Base-by-base conservation (phyloP, 2,797 vertebrate genomes). In the Phoebastria nigripes region DNA sequence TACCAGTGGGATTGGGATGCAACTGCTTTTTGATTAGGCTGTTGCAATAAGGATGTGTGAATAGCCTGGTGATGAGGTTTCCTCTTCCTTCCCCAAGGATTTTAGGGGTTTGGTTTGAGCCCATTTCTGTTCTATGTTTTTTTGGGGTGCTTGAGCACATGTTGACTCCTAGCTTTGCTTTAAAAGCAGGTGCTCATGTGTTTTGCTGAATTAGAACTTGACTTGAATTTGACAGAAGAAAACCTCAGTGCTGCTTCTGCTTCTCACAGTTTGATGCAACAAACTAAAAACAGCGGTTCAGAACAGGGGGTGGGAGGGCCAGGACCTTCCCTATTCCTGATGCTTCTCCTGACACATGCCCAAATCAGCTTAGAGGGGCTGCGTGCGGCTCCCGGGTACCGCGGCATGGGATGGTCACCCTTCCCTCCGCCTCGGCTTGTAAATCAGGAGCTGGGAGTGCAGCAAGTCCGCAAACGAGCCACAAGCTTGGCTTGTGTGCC, bases 181-280 rank as follows among this genome's bases (percentile, higher is more conserved):
- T 56, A 25, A 35, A 49, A n/a, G 6, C 21, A 61, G 56, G 3
- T 37, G 12, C n/a, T 49, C 4, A 0, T 3, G 8, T 19, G 1
- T 24, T 65, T 70, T 41, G 17, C 28, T 33, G 11, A 52, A 25
- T 39, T 28, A 5, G 5, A 28, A 7, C 12, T 16, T 21, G 21
- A 35, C 31, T 55, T 56, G 35, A 46, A 39, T 46, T 33, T 24
- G 24, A 15, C 26, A 18, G 39, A 11, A 55, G 28, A 35, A 78
- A 72, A 14, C 18, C 51, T 31, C 18, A 7, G 11, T 10, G 5
- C 4, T 55, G 28, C 31, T n/a, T 55, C 31, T 35, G 15, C 25
- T 44, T 49, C 39, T 44, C 12, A 3, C 26, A 2, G 6, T 26
- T 79, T 16, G 31, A 52, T 3, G 12, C 21, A 11, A 46, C 4